phyloP scores from a whole-genome alignment of 2,888 invertebrate species.

The Nasonovia ribisnigri region DNA sequence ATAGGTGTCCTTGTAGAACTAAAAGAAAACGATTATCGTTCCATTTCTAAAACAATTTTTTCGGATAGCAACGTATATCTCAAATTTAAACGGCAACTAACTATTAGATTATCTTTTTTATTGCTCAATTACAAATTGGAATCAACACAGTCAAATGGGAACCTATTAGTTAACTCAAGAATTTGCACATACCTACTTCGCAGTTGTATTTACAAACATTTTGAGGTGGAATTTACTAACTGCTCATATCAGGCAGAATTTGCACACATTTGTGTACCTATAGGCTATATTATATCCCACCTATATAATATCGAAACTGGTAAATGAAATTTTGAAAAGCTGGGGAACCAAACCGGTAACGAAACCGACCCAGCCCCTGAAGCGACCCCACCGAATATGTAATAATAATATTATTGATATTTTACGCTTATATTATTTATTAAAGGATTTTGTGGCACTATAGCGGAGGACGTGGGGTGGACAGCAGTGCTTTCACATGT shows the following conservation, averaged over 20 bases:
- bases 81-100: not conserved
- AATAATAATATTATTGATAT: not conserved
- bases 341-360: not conserved
- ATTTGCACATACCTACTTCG: not conserved
- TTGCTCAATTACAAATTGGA: not conserved
- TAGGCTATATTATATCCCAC: too few species aligned
- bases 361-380: not conserved
- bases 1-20: not conserved
- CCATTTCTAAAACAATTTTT: not conserved
- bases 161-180: not conserved
- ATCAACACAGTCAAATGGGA: too few species aligned
- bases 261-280: not conserved
- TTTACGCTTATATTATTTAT: not conserved
- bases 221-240: not conserved
- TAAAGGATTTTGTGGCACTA: not conserved
- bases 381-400: not conserved
- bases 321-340: not conserved
- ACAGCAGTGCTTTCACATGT: conserved; percentile 69
- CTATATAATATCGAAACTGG: not conserved
- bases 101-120: not conserved
- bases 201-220: not conserved
- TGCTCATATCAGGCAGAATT: not conserved
- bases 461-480: not conserved
- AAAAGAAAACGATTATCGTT: not conserved
- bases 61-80: not conserved